A percentile compares a stretch with the other conserved stretches of the same genome.
These are phyloP conservation scores for Hippoglossus hippoglossus DNA, from an alignment of 2,797 vertebrate species.

Conservation along the genomic window DNA sequence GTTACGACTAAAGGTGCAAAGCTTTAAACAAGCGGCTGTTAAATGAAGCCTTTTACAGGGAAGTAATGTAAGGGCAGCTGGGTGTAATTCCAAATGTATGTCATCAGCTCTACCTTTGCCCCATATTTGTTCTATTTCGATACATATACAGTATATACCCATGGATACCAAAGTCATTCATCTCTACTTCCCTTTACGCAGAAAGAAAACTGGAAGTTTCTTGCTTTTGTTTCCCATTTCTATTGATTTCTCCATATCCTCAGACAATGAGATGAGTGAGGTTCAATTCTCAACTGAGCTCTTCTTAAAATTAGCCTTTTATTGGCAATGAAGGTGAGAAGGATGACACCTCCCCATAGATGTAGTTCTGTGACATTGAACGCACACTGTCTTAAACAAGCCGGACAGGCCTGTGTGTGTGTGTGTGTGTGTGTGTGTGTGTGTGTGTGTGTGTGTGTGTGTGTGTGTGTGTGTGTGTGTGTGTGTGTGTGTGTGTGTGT, in stretches of 20 bases:
- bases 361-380: constrained; percentile 38
- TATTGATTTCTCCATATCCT: constrained; percentile 66
- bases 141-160: constrained; percentile 19
- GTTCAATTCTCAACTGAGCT: constrained; percentile 43
- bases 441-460: too few species aligned
- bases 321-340: constrained; percentile 53
- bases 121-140: constrained; percentile 38
- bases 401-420: background rate
- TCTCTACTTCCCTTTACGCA: constrained; percentile 35
- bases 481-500: too few species aligned
- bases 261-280: constrained; percentile 27
- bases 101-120: constrained; percentile 22
- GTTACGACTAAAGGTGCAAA: constrained; percentile 52
- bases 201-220: constrained; percentile 57
- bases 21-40: constrained; percentile 33
- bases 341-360: constrained; percentile 39
- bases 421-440: too few species aligned
- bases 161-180: constrained; percentile 41
- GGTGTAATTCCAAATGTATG: constrained; percentile 23
- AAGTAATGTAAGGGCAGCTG: background rate
- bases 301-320: constrained; percentile 54
- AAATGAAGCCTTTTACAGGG: constrained; percentile 47
- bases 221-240: constrained; percentile 60
- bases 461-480: background rate
- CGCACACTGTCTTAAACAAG: constrained; percentile 36